phyloP scores from a whole-genome alignment of 2,888 invertebrate genomes.

The Patella depressa region DNA sequence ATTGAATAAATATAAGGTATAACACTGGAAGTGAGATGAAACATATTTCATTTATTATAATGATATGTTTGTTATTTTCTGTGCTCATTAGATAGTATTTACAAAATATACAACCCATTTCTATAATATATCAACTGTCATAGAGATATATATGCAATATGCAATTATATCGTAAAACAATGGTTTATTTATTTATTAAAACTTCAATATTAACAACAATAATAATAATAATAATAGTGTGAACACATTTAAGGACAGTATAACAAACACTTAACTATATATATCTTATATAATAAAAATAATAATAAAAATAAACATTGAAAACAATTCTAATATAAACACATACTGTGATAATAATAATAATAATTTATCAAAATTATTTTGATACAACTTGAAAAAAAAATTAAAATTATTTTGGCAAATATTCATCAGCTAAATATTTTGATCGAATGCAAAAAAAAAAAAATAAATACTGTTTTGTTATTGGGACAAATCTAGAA shows the following conservation, averaged over 20 bases:
- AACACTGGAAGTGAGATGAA: neutral
- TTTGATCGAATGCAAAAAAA: no score
- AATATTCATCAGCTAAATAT: no score
- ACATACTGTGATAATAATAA: neutral
- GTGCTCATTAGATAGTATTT: constrained; percentile 8
- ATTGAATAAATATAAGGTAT: no score
- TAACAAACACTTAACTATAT: no score
- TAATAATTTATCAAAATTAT: neutral
- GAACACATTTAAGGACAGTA: no score
- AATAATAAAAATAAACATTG: no score
- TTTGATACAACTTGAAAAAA: neutral
- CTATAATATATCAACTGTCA: neutral
- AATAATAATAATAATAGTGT: constrained; percentile 10
- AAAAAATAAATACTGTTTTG: no score
- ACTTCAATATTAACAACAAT: neutral
- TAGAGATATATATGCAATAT: neutral
- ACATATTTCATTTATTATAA: constrained; percentile 9
- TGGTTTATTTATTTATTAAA: neutral
- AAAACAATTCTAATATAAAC: constrained; percentile 1
- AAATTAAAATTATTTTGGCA: no score
- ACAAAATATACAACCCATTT: neutral
- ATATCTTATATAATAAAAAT: no score
- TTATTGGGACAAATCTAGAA: no score
- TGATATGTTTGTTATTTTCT: neutral
- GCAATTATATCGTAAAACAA: neutral